phyloP scores from a whole-genome alignment of 2,797 vertebrate species.

The Lithobates pipiens region DNA sequence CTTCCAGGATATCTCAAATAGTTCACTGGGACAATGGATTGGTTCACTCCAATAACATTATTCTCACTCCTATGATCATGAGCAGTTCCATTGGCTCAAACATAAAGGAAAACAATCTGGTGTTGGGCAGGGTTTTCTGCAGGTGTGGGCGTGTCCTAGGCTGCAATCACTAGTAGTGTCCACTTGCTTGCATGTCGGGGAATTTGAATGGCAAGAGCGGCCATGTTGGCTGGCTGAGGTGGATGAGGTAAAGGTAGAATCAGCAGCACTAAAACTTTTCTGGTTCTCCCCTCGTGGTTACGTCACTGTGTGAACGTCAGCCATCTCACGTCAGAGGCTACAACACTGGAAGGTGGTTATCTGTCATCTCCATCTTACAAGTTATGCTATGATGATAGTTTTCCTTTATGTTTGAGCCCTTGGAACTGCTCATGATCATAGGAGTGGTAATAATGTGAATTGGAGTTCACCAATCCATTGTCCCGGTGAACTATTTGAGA shows the following conservation, averaged over 20 bases:
- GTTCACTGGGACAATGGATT: too few relatives aligned
- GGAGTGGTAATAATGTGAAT: too few relatives aligned
- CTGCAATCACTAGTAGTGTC: slow-evolving; percentile 21
- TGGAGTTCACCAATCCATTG: too few relatives aligned
- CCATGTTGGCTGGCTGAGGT: not conserved
- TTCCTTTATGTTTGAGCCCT: too few relatives aligned
- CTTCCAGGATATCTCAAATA: too few relatives aligned
- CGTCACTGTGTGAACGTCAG: slow-evolving; percentile 26
- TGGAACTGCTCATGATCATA: too few relatives aligned
- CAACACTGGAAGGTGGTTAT: not conserved
- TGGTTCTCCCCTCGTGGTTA: not conserved
- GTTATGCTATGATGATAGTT: too few relatives aligned
- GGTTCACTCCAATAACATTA: too few relatives aligned
- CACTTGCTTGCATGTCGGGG: slow-evolving; percentile 31
- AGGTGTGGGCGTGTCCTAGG: not conserved
- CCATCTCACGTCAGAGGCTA: not conserved
- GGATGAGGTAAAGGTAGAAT: not conserved
- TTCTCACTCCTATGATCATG: too few relatives aligned
- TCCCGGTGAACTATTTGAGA: too few relatives aligned
- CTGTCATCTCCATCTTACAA: slow-evolving; percentile 6
- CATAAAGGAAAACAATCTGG: not conserved
- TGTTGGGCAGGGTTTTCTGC: not conserved
- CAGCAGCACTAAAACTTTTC: not conserved
- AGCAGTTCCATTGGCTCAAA: too few relatives aligned
- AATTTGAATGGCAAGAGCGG: slow-evolving; percentile 35